Evolutionary conservation across 2,113 vertebrate species (phyloP).

Genomic region (Mormyrus lacerda): DNA sequence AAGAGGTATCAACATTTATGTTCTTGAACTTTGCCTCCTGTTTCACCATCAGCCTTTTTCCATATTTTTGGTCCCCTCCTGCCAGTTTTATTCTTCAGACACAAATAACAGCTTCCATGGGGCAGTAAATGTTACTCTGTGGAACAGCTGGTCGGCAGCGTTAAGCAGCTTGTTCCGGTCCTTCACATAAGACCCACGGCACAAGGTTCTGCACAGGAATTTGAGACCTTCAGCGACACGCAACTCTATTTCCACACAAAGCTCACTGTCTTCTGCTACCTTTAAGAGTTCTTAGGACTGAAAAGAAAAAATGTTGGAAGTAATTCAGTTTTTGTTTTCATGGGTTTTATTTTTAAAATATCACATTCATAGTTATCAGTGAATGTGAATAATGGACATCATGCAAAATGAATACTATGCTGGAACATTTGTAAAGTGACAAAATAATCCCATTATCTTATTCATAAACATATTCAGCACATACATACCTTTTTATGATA

Average conservation of each 20-base stretch:
- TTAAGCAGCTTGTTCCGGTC: not conserved
- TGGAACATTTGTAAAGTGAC: not conserved
- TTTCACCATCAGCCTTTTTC: slow-evolving; percentile 15
- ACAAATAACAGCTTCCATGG: not conserved
- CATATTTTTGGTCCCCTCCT: not conserved
- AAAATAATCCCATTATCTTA: not conserved
- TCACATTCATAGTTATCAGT: not conserved
- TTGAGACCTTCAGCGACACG: slow-evolving; percentile 26
- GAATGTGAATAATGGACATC: not conserved
- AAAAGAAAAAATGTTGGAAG: slow-evolving; percentile 14
- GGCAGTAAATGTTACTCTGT: not conserved
- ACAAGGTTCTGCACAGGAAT: slow-evolving; percentile 24
- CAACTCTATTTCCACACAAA: not conserved
- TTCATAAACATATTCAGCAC: not conserved
- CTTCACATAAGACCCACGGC: slow-evolving; percentile 9
- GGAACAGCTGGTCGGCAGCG: not conserved
- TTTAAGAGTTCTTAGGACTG: slow-evolving; percentile 42
- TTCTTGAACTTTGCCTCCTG: slow-evolving; percentile 23
- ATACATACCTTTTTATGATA: slow-evolving; percentile 52
- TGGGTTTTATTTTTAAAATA: not conserved
- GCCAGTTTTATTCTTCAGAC: slow-evolving; percentile 1
- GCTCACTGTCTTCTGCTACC: slow-evolving; percentile 38
- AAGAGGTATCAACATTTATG: slow-evolving; percentile 48
- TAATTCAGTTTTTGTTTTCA: not conserved
- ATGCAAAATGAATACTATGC: not conserved